Conservation (phyloP, 2,113 vertebrate genomes). For the Marmota monax region DNA sequence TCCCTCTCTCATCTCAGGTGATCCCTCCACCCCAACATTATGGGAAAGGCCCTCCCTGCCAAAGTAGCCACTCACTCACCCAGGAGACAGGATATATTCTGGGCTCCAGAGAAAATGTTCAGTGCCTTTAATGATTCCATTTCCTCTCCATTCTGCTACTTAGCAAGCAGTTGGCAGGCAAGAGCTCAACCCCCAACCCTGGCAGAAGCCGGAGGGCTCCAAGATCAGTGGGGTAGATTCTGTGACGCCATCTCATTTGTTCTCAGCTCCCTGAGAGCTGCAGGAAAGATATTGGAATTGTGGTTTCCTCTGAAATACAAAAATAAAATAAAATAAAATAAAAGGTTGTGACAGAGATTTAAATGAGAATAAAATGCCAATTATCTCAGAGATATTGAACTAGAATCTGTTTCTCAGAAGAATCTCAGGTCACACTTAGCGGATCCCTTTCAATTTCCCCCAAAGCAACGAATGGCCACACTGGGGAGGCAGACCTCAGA, state of each 20-base stretch:
- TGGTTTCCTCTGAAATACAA: conserved; percentile 60
- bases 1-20: neutral
- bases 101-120: neutral
- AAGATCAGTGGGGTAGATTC: neutral
- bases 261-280: conserved; percentile 55
- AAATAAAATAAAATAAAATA: conserved; percentile 67
- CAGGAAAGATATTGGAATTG: conserved; percentile 13
- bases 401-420: conserved; percentile 55
- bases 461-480: conserved; percentile 23
- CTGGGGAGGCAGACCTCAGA: conserved; percentile 50
- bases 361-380: conserved; percentile 74
- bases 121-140: neutral
- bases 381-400: conserved; percentile 66
- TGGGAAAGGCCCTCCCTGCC: neutral
- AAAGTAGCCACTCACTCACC: neutral
- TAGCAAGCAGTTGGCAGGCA: neutral
- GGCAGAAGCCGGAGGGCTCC: conserved; percentile 7
- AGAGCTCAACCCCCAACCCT: neutral
- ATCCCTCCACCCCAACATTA: neutral
- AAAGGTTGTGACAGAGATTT: conserved; percentile 77
- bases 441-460: conserved; percentile 69
- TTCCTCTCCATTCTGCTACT: neutral
- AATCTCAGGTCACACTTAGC: neutral
- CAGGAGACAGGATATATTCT: neutral
- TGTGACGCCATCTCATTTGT: conserved; percentile 45